Base-by-base conservation (phyloP, 2,888 invertebrate species). In the Teleogryllus oceanicus region DNA sequence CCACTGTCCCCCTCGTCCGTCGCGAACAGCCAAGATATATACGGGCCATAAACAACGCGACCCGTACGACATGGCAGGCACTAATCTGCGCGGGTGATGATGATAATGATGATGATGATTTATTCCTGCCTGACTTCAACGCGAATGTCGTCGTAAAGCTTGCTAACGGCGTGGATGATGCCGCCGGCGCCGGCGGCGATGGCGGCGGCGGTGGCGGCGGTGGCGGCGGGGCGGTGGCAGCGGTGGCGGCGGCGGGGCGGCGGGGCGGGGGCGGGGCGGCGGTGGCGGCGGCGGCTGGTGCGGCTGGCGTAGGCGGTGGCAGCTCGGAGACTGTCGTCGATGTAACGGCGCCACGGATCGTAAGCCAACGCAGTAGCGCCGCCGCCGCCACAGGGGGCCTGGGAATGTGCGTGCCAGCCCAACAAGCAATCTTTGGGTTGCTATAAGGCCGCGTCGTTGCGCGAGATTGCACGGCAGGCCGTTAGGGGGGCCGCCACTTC, bases 51-150 rank as follows among this genome's bases (percentile, higher is more conserved):
- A 62, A 62, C 62, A 62, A 62, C 62, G 62, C 62, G 16, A 18
- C 62, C 16, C 13, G 62, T 16, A 8, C 16, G 62, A 13, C 62
- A n/a, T 62, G 16, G 13, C 62, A n/a, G 13, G 62, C 62, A 18
- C 62, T 62, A 62, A 62, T 62, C 62, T 62, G 62, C 62, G 62
- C 13, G 62, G 62, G 62, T 62, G 62, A 62, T 62, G 62, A 62
- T 62, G 62, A 62, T 62, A 62, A 62, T 62, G n/a, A 62, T 62
- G 62, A 62, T n/a, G 62, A 62, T 62, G 62, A 62, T 62, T 62
- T 62, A 62, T 62, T 62, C 62, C 62, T 62, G 16, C n/a, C 62
- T 62, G 62, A n/a, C n/a, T 62, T 13, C 62, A 62, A n/a, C 13
- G 62, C 62, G 62, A 62, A 62, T 62, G 62, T 62, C 62, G 62